phyloP scores from a whole-genome alignment of 2,888 invertebrate genomes.

The Encarsia formosa region DNA sequence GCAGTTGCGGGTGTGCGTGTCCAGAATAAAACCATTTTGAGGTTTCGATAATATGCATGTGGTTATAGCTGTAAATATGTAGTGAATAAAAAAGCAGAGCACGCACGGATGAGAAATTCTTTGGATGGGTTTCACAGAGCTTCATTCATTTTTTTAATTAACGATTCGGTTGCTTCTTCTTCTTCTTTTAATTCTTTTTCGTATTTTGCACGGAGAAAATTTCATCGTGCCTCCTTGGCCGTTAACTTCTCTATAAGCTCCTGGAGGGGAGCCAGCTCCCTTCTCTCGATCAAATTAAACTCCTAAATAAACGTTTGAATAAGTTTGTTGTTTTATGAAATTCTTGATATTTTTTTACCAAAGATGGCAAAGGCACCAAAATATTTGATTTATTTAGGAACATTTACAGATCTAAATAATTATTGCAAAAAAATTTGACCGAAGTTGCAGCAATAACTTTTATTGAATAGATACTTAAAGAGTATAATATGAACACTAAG shows the following conservation, averaged over 20 bases:
- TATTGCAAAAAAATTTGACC: no score
- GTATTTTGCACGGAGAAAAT: constrained; percentile 11
- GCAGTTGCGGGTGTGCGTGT: no score
- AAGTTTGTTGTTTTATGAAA: not conserved
- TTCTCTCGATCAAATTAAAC: constrained; percentile 92
- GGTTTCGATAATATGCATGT: constrained; percentile 21
- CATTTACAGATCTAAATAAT: no score
- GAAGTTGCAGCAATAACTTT: no score
- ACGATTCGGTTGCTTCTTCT: constrained; percentile 18
- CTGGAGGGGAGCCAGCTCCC: constrained; percentile 94
- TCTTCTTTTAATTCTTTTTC: constrained; percentile 9
- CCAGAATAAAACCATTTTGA: constrained; percentile 11
- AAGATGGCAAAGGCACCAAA: no score
- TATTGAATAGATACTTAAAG: no score
- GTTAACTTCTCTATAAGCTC: constrained; percentile 95
- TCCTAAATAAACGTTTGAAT: constrained; percentile 64
- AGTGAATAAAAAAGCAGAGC: constrained; percentile 27
- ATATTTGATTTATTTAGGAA: no score
- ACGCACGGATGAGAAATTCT: constrained; percentile 45
- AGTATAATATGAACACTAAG: no score
- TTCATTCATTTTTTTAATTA: constrained; percentile 21
- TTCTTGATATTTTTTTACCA: no score
- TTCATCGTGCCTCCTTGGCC: constrained; percentile 83
- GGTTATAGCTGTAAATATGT: constrained; percentile 18
- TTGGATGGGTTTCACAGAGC: constrained; percentile 44